These are phyloP conservation scores for Cuniculus paca DNA, from an alignment of 2,797 vertebrate genomes.

Conservation along the genomic window DNA sequence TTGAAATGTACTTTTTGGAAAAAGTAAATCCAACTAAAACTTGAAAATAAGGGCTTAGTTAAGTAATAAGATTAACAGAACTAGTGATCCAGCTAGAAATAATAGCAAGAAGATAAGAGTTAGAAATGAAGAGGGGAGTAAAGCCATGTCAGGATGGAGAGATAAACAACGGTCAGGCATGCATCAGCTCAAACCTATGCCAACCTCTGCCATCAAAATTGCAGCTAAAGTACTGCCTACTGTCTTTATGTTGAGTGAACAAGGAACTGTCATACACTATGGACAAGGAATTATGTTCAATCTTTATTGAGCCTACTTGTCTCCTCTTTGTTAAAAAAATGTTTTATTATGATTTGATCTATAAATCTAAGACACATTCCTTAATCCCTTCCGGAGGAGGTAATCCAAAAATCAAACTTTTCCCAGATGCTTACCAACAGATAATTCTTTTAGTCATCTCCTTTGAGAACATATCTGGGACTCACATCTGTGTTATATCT, in stretches of 20 bases:
- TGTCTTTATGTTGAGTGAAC: not conserved
- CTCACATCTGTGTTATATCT: not conserved
- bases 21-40: slow-evolving; percentile 39
- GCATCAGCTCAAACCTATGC: not conserved
- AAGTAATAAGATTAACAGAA: not conserved
- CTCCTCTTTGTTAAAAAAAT: slow-evolving; percentile 15
- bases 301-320: not conserved
- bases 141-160: not conserved
- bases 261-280: not conserved
- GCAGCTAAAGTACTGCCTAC: not conserved
- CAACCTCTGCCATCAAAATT: not conserved
- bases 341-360: slow-evolving; percentile 13
- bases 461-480: not conserved
- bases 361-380: slow-evolving; percentile 15
- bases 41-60: not conserved
- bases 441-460: not conserved
- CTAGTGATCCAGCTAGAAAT: not conserved
- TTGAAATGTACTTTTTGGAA: not conserved
- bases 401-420: slow-evolving; percentile 24
- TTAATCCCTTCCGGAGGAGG: not conserved
- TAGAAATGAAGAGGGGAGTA: not conserved
- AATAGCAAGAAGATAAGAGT: not conserved
- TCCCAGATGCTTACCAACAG: not conserved
- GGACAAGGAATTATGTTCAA: not conserved
- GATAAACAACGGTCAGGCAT: not conserved